A percentile compares a stretch with the other conserved stretches of the same genome.
These are phyloP conservation scores for Plectrocnemia conspersa DNA, from an alignment of 1,140 invertebrate genomes.

Conservation along the genomic window DNA sequence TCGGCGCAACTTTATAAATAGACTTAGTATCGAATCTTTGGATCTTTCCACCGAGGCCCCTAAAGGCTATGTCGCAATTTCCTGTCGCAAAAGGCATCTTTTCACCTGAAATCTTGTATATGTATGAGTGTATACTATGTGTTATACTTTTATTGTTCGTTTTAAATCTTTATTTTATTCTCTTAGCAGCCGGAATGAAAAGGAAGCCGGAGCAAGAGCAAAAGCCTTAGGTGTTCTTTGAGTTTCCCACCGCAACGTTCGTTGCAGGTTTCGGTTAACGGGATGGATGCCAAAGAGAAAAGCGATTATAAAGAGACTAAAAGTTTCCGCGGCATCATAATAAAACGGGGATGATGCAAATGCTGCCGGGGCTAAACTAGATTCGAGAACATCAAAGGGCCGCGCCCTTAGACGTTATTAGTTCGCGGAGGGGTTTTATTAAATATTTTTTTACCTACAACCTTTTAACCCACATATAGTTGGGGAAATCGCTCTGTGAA, in stretches of 20 bases:
- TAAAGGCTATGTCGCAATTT: too few species aligned
- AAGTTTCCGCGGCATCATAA: constrained; percentile 24
- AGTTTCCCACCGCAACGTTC: constrained; percentile 28
- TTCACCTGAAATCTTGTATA: too few species aligned
- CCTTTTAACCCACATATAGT: too few species aligned
- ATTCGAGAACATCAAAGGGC: constrained; percentile 16
- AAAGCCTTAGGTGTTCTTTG: constrained; percentile 21
- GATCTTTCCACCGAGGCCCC: too few species aligned
- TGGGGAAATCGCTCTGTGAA: too few species aligned
- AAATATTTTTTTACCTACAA: too few species aligned
- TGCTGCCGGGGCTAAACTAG: constrained; percentile 4
- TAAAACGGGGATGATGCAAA: constrained; percentile 21
- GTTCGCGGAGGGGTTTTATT: too few species aligned
- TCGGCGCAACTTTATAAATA: too few species aligned
- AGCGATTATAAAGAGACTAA: constrained; percentile 33
- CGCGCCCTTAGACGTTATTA: too few species aligned
- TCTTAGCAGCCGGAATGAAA: constrained; percentile 18
- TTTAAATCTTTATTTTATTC: constrained; percentile 21
- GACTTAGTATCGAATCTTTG: too few species aligned
- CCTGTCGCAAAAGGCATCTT: too few species aligned
- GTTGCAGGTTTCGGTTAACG: constrained; percentile 21
- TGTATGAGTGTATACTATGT: too few species aligned
- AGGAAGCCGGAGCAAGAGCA: constrained; percentile 9
- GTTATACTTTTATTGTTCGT: constrained; percentile 7
- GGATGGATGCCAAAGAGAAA: constrained; percentile 22